Evolutionary conservation across 2,113 vertebrate species (phyloP).

Genomic region (Spermophilus dauricus): DNA sequence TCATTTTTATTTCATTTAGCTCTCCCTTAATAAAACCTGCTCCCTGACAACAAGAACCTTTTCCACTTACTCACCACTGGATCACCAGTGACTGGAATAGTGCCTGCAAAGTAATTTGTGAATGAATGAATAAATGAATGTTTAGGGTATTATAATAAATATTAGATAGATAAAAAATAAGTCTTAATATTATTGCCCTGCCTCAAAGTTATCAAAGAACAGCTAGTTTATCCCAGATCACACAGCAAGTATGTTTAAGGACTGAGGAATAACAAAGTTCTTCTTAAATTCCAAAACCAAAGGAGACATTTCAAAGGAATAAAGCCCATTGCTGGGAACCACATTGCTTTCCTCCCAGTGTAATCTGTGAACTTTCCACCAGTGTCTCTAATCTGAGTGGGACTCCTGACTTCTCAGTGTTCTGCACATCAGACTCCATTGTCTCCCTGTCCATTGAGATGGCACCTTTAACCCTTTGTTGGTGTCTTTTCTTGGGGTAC

Average conservation of each 20-base stretch:
- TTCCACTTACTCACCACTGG: neutral
- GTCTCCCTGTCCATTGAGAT: neutral
- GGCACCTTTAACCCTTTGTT: neutral
- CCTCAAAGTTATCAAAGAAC: neutral
- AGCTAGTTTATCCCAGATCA: neutral
- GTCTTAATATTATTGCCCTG: neutral
- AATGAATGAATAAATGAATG: neutral
- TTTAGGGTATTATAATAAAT: neutral
- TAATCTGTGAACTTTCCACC: neutral
- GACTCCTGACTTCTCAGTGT: neutral
- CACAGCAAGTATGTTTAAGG: neutral
- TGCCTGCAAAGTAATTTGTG: neutral
- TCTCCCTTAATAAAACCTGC: neutral
- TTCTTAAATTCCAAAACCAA: slow-evolving; percentile 18
- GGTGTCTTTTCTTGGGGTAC: neutral
- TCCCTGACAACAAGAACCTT: neutral
- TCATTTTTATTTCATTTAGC: neutral
- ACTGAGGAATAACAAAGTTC: neutral
- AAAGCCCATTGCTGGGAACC: neutral
- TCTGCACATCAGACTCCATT: neutral
- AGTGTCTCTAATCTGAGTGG: neutral
- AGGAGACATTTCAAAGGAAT: neutral
- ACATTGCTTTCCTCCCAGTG: neutral
- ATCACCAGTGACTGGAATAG: neutral
- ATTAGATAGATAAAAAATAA: neutral